These are phyloP conservation scores for Melitaea athalia DNA, from an alignment of 2,888 invertebrate genomes.

Conservation along the genomic window DNA sequence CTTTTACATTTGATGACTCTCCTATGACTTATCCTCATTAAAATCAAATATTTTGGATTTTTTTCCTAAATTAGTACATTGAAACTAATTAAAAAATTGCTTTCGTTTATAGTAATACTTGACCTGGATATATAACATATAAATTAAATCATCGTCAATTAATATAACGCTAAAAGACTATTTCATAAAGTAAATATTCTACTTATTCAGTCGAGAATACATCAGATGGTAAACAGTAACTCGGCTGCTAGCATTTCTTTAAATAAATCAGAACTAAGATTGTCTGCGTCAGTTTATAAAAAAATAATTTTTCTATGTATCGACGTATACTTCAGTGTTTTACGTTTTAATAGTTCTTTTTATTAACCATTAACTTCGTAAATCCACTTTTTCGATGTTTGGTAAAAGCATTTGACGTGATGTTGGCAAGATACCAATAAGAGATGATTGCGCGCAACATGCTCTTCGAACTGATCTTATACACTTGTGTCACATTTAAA, in stretches of 20 bases:
- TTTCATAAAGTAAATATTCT: constrained; percentile 1
- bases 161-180: not conserved
- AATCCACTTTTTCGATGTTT: constrained; percentile 12
- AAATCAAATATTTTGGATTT: no score
- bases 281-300: not conserved
- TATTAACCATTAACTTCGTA: not conserved
- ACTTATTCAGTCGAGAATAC: not conserved
- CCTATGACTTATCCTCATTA: no score
- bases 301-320: no score
- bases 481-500: constrained; percentile 13
- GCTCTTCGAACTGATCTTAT: not conserved
- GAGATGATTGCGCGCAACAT: constrained; percentile 14
- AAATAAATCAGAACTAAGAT: constrained; percentile 2
- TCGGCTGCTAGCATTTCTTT: not conserved
- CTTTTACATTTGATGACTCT: no score
- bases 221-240: not conserved
- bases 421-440: constrained; percentile 31
- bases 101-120: no score
- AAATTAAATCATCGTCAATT: not conserved
- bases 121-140: not conserved
- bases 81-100: no score
- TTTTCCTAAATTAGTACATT: no score
- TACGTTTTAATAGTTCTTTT: not conserved
- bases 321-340: no score
- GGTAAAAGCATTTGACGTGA: constrained; percentile 24